Percentiles rank a stretch among this genome's conserved stretches.
phyloP scores from a whole-genome alignment of 2,888 invertebrate species.

The Campoletis raptor region DNA sequence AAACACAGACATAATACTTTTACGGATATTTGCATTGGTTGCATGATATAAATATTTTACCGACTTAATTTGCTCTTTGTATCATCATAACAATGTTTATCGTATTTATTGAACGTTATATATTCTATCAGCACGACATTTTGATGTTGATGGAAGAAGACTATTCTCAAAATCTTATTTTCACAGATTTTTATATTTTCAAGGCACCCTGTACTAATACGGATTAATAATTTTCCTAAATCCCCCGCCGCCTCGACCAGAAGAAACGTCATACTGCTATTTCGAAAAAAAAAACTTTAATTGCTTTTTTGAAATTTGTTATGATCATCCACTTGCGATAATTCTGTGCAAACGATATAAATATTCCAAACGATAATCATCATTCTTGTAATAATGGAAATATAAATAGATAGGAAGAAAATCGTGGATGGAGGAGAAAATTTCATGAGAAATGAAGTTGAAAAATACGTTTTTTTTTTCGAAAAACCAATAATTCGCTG shows the following conservation, averaged over 20 bases:
- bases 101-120: background rate
- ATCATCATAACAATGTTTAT: background rate
- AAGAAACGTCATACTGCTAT: background rate
- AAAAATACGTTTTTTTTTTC: background rate
- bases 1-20: background rate
- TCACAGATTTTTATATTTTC: background rate
- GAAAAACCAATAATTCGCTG: background rate
- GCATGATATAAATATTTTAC: background rate
- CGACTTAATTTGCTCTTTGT: background rate
- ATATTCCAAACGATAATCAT: background rate
- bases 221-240: background rate
- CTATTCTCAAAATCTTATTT: background rate
- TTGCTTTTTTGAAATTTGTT: background rate
- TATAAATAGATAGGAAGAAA: background rate
- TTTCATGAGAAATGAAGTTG: background rate
- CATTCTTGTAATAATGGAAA: background rate
- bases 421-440: background rate
- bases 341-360: background rate
- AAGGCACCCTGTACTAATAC: constrained; percentile 16
- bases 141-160: background rate
- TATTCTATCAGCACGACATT: background rate
- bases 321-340: background rate
- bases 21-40: background rate
- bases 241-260: background rate
- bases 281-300: background rate